These are phyloP conservation scores for Sphecodes monilicornis DNA, from an alignment of 2,888 invertebrate genomes.

Conservation along the genomic window DNA sequence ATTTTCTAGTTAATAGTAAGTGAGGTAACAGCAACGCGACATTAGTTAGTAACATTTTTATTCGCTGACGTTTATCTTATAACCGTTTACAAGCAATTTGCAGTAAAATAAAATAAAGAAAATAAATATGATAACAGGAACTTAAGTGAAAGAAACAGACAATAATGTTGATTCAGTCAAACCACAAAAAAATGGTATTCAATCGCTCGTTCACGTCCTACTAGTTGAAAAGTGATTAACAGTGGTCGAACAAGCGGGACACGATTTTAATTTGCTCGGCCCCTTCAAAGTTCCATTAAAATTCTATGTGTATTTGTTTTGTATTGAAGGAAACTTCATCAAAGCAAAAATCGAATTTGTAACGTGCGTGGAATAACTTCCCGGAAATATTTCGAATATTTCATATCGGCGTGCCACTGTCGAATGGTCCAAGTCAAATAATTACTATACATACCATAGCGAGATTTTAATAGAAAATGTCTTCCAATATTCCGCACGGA, in stretches of 20 bases:
- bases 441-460: background rate
- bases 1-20: too few species aligned
- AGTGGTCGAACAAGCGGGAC: background rate
- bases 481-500: background rate
- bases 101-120: background rate
- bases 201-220: background rate
- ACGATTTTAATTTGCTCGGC: background rate
- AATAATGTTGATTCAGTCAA: background rate
- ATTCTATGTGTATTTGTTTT: background rate
- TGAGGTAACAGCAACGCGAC: too few species aligned
- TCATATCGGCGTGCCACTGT: background rate
- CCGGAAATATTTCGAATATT: background rate
- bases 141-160: background rate
- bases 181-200: background rate
- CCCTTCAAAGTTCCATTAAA: background rate
- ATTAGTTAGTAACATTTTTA: background rate
- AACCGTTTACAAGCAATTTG: background rate
- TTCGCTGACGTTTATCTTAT: background rate
- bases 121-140: background rate
- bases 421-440: background rate
- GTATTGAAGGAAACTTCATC: background rate
- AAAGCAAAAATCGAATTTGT: conserved; percentile 12
- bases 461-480: conserved; percentile 12
- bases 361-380: background rate
- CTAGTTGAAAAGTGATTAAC: background rate